phyloP scores from a whole-genome alignment of 2,888 invertebrate species.

The Acleris literana region DNA sequence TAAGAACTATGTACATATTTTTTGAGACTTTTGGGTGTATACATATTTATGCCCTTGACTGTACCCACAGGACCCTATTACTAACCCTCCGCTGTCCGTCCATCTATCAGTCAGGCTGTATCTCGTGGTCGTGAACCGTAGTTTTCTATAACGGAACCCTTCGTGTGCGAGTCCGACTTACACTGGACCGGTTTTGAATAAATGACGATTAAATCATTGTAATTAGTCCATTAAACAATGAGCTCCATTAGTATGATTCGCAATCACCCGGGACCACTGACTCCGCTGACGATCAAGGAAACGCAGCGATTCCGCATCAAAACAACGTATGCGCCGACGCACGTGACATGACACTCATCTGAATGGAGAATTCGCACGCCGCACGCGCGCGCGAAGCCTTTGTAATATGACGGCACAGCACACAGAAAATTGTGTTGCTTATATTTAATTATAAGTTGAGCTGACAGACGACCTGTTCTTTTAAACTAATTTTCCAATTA shows the following conservation, averaged over 20 bases:
- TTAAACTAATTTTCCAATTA: too few relatives aligned
- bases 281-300: constrained; percentile 30
- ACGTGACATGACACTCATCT: constrained; percentile 28
- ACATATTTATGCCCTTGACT: too few relatives aligned
- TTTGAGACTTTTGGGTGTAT: too few relatives aligned
- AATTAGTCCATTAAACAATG: neutral
- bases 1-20: too few relatives aligned
- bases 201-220: neutral
- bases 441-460: neutral
- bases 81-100: too few relatives aligned
- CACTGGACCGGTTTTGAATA: too few relatives aligned
- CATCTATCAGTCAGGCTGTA: too few relatives aligned
- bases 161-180: too few relatives aligned
- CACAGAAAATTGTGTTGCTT: constrained; percentile 5
- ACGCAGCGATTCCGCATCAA: constrained; percentile 28
- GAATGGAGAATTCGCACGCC: constrained; percentile 28
- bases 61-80: too few relatives aligned
- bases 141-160: too few relatives aligned
- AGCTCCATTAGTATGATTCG: neutral
- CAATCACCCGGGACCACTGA: constrained; percentile 26
- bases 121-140: too few relatives aligned
- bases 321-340: constrained; percentile 12
- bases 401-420: constrained; percentile 22
- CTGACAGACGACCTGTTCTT: too few relatives aligned
- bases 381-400: constrained; percentile 24